Conservation (phyloP, 64 coral and sea anemone species). For the Pocillopora verrucosa region DNA sequence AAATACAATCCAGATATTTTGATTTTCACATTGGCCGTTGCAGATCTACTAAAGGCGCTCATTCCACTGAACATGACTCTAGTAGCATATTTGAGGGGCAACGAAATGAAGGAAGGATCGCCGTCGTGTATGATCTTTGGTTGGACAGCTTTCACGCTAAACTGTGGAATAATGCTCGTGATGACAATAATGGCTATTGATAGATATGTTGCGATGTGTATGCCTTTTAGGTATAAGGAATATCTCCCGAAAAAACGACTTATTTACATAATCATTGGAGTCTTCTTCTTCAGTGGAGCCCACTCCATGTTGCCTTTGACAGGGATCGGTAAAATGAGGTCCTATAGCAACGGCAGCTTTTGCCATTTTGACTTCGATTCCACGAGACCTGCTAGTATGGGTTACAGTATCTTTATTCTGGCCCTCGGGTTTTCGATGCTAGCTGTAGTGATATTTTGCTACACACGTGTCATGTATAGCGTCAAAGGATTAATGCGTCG, state of each 20-base stretch:
- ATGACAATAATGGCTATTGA: constrained; percentile 74
- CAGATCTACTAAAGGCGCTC: constrained; percentile 58
- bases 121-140: constrained; percentile 40
- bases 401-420: constrained; percentile 58
- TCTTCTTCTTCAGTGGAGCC: constrained; percentile 35
- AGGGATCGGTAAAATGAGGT: constrained; percentile 23
- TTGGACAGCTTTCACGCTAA: constrained; percentile 64
- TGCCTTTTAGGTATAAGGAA: constrained; percentile 63
- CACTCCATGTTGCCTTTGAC: constrained; percentile 37
- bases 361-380: constrained; percentile 77
- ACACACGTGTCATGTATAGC: constrained; percentile 60
- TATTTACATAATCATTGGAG: constrained; percentile 29
- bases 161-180: constrained; percentile 64
- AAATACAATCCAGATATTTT: constrained; percentile 71
- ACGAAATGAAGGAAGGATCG: constrained; percentile 21
- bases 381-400: neutral
- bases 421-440: constrained; percentile 61
- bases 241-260: constrained; percentile 34
- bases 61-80: constrained; percentile 69
- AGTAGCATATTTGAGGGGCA: constrained; percentile 44
- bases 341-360: constrained; percentile 49
- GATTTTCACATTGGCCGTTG: constrained; percentile 57
- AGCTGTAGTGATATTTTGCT: constrained; percentile 52
- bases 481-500: constrained; percentile 57
- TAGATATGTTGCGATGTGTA: constrained; percentile 73